Evolutionary conservation across 2,797 vertebrate species (phyloP).

Genomic region (Tiaroga cobitis): DNA sequence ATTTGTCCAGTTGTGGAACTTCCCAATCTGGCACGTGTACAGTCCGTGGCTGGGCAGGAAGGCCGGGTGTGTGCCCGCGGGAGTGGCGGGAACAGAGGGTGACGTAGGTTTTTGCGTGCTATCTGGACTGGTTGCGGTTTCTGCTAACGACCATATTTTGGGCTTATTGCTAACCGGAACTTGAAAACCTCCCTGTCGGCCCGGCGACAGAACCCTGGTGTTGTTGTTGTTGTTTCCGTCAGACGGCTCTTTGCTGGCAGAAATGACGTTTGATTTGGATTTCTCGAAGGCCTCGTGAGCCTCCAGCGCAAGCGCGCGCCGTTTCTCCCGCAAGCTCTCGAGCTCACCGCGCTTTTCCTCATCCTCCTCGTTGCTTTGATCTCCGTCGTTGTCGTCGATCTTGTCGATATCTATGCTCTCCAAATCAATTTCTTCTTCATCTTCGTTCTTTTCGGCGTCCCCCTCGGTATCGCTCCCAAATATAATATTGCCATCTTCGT

Average conservation of each 20-base stretch:
- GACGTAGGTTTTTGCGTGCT: slow-evolving; percentile 89
- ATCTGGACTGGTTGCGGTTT: slow-evolving; percentile 95
- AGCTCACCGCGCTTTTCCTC: slow-evolving; percentile 87
- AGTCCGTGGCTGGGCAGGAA: slow-evolving; percentile 98
- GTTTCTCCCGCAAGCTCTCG: slow-evolving; percentile 81
- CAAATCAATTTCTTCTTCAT: slow-evolving; percentile 97
- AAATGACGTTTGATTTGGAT: slow-evolving; percentile 80
- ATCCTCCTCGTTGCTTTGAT: slow-evolving; percentile 95
- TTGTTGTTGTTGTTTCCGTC: slow-evolving; percentile 79
- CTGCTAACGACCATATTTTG: slow-evolving; percentile 98
- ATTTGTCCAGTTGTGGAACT: slow-evolving; percentile 99
- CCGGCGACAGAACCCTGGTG: slow-evolving; percentile 85
- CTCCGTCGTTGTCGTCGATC: slow-evolving; percentile 94
- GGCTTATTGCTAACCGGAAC: slow-evolving; percentile 92
- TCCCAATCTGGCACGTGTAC: slow-evolving; percentile 98
- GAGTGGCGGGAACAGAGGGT: slow-evolving; percentile 80
- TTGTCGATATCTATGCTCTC: slow-evolving; percentile 98
- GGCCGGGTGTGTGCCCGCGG: slow-evolving; percentile 86
- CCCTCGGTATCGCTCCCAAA: slow-evolving; percentile 94
- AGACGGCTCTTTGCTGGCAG: slow-evolving; percentile 83
- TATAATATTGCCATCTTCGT: slow-evolving; percentile 86
- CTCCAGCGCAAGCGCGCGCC: slow-evolving; percentile 78
- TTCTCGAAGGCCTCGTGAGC: slow-evolving; percentile 86
- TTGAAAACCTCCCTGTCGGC: slow-evolving; percentile 83
- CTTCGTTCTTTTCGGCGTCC: slow-evolving; percentile 92